These are phyloP conservation scores for Anthopleura sola DNA, from an alignment of 64 coral and sea anemone genomes.

Conservation along the genomic window DNA sequence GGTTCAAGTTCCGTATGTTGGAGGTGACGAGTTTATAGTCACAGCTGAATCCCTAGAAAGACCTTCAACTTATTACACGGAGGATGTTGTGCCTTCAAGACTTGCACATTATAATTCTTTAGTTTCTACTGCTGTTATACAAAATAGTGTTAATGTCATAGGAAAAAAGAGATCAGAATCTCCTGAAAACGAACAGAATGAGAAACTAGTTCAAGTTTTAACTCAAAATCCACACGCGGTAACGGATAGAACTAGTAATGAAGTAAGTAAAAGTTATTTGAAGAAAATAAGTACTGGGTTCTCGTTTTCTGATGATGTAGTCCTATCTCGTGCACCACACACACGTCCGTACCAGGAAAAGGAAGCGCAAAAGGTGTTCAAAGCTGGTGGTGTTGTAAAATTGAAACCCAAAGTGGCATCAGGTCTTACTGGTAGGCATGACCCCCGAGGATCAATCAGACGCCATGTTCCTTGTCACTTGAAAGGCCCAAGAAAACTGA, in stretches of 20 bases:
- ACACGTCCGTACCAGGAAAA: slow-evolving; percentile 63
- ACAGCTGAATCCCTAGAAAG: slow-evolving; percentile 7
- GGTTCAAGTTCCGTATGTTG: slow-evolving; percentile 87
- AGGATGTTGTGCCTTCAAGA: slow-evolving; percentile 10
- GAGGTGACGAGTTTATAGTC: slow-evolving; percentile 55
- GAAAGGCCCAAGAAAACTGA: slow-evolving; percentile 73
- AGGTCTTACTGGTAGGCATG: slow-evolving; percentile 71
- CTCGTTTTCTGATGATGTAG: slow-evolving; percentile 65
- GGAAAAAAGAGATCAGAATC: background rate
- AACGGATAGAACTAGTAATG: slow-evolving; percentile 53
- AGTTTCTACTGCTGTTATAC: background rate
- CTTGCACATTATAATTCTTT: slow-evolving; percentile 20
- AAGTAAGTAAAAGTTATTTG: slow-evolving; percentile 67
- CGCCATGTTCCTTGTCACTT: slow-evolving; percentile 74
- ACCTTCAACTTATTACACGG: background rate
- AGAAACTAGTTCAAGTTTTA: slow-evolving; percentile 53
- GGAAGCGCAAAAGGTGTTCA: slow-evolving; percentile 57
- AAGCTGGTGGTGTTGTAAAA: slow-evolving; percentile 46
- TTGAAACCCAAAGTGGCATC: slow-evolving; percentile 12
- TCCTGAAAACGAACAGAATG: slow-evolving; percentile 25
- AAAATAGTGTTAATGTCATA: background rate
- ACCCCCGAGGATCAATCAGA: slow-evolving; percentile 58
- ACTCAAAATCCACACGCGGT: slow-evolving; percentile 40
- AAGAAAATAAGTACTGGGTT: slow-evolving; percentile 77
- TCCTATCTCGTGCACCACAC: slow-evolving; percentile 73